Evolutionary conservation across 2,888 invertebrate species (phyloP).

Genomic region (Metacarcinus magister): DNA sequence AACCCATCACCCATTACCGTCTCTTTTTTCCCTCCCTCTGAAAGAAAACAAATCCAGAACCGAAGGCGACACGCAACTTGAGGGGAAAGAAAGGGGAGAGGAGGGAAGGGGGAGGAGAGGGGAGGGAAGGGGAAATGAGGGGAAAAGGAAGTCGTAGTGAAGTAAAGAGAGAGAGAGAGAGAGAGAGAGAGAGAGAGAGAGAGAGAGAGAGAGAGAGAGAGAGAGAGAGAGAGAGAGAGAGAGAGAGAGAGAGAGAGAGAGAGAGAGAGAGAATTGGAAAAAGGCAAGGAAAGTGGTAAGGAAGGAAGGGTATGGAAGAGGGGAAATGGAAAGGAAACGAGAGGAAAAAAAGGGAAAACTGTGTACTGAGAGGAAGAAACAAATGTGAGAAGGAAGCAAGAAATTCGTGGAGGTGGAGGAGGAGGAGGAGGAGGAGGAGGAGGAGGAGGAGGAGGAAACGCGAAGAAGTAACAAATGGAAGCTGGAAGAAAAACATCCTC

Average conservation of each 20-base stretch:
- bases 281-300: neutral
- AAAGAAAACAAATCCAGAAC: neutral
- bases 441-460: neutral
- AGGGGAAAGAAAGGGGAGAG: neutral
- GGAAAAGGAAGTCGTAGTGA: neutral
- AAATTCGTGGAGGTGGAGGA: neutral
- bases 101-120: neutral
- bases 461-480: neutral
- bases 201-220: neutral
- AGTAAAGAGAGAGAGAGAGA: neutral
- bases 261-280: neutral
- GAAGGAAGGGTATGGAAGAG: neutral
- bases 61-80: neutral
- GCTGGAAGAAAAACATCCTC: neutral
- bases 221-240: neutral
- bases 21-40: neutral
- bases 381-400: neutral
- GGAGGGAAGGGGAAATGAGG: slow-evolving; percentile 30
- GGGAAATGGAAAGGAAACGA: neutral
- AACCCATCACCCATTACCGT: neutral
- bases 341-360: neutral
- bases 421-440: neutral
- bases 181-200: neutral
- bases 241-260: neutral
- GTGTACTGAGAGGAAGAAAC: neutral